phyloP scores from a whole-genome alignment of 2,797 vertebrate species.

The Mormyrus hasselquistii region DNA sequence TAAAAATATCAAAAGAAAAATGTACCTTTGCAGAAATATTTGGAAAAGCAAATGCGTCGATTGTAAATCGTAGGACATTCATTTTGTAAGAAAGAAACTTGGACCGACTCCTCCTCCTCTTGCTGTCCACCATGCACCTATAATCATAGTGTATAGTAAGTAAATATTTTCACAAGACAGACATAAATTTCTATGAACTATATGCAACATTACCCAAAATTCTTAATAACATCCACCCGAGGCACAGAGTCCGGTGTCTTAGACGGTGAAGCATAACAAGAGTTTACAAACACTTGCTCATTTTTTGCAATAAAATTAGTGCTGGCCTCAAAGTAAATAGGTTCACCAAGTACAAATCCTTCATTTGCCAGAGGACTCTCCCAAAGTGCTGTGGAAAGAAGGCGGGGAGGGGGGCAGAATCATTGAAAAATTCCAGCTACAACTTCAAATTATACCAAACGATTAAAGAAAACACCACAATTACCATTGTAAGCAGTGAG shows the following conservation, averaged over 20 bases:
- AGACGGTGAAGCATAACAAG: conserved; percentile 45
- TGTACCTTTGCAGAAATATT: conserved; percentile 38
- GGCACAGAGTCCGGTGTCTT: conserved; percentile 36
- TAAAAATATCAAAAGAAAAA: neutral
- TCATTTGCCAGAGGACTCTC: conserved; percentile 35
- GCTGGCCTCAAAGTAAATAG: conserved; percentile 47
- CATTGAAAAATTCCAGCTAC: neutral
- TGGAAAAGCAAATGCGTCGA: conserved; percentile 54
- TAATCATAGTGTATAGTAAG: neutral
- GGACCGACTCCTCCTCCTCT: conserved; percentile 47
- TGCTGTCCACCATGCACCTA: conserved; percentile 60
- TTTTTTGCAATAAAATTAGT: conserved; percentile 26
- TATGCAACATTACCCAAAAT: conserved; percentile 46
- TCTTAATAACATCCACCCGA: conserved; percentile 45
- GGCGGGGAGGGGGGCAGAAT: neutral
- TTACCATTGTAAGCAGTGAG: conserved; percentile 54
- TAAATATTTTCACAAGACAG: too few relatives aligned
- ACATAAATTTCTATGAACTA: neutral
- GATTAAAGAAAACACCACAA: neutral
- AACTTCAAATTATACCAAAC: neutral
- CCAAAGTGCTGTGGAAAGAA: conserved; percentile 42
- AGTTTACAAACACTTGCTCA: conserved; percentile 50
- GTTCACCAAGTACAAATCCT: conserved; percentile 44
- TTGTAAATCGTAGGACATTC: conserved; percentile 45
- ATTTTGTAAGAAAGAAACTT: conserved; percentile 33